These are phyloP conservation scores for Parascotia fuliginaria DNA, from an alignment of 2,888 invertebrate genomes.

Conservation along the genomic window DNA sequence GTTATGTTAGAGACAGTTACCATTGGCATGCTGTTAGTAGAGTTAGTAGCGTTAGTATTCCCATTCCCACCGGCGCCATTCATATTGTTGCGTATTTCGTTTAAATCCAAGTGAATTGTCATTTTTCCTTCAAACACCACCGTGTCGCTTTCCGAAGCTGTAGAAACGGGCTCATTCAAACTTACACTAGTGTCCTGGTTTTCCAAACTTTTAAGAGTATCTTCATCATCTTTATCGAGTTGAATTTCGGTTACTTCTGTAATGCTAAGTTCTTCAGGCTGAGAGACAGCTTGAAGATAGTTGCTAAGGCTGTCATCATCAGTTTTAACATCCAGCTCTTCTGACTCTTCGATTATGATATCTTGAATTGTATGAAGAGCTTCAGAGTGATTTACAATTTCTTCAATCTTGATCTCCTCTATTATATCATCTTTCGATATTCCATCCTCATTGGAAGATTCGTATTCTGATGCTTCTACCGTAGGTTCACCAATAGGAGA, in stretches of 20 bases:
- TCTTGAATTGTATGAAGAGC: conserved; percentile 64
- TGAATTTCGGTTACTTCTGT: conserved; percentile 81
- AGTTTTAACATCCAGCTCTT: conserved; percentile 71
- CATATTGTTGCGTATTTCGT: conserved; percentile 81
- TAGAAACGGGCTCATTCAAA: conserved; percentile 79
- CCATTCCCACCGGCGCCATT: conserved; percentile 79
- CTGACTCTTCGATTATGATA: conserved; percentile 77
- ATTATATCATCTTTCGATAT: conserved; percentile 62
- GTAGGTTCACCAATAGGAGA: conserved; percentile 79
- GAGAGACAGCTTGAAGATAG: conserved; percentile 76
- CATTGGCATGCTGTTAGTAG: conserved; percentile 82
- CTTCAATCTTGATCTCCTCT: conserved; percentile 67
- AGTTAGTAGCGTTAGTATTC: conserved; percentile 69
- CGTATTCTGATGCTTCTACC: conserved; percentile 76
- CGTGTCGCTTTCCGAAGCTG: conserved; percentile 79
- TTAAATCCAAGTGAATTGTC: conserved; percentile 83
- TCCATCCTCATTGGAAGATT: conserved; percentile 78
- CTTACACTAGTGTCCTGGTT: conserved; percentile 85
- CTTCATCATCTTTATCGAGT: conserved; percentile 83
- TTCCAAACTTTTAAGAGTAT: conserved; percentile 81
- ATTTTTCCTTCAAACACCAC: conserved; percentile 85
- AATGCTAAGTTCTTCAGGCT: conserved; percentile 75
- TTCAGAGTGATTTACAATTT: conserved; percentile 53
- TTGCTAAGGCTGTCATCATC: conserved; percentile 79
- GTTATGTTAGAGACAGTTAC: conserved; percentile 86